Evolutionary conservation across 1,140 invertebrate species (phyloP), one percentile per base, ranked within the genome.

Genomic region (Platyura marginata): DNA sequence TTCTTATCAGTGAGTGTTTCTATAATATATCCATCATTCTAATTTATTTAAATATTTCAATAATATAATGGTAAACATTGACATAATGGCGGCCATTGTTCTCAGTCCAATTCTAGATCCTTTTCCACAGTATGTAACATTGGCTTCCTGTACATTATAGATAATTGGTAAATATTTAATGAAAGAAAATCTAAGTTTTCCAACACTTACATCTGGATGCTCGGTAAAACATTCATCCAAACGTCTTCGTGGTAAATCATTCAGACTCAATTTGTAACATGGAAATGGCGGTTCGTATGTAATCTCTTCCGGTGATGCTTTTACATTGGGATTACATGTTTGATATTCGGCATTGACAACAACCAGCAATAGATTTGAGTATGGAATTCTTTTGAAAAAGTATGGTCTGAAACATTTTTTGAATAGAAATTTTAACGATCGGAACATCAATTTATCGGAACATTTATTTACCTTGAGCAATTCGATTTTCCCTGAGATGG

Each of bases 301-400:
- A 46, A 57, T 40, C 42, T 49, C 44, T 53, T 63, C 39, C 49
- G 66, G 56, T 29, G 53, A 48, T 40, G 62, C 52, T 46, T 67
- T 56, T 51, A 39, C 59, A 51, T 46, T 59, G 45, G 51, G 48
- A 19, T 49, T 52, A 11, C 52, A 49, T 20, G 57, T 52, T 16
- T 41, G 59, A 54, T 47, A 66, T 50, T 59, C 47, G 39, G 64
- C 65, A 42, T 61, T 55, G 16, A 62, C 56, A 1, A 87, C 80
- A 3, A 91, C 68, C 35, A 92, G 62, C 9, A 92, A 54, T 39
- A 92, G 63, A 65, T 92, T 92, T 9, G 79, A 82, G 47, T 79
- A 67, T 1, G 74, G 72, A 37, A 87, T 74, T 49, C 68, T 71
- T 49, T 78, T 77, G 2, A 83, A 69, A 50, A 74, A 73, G 52